Evolutionary conservation across 2,888 invertebrate genomes (phyloP), one percentile per base, ranked within the genome.

Genomic region (Luperina testacea): DNA sequence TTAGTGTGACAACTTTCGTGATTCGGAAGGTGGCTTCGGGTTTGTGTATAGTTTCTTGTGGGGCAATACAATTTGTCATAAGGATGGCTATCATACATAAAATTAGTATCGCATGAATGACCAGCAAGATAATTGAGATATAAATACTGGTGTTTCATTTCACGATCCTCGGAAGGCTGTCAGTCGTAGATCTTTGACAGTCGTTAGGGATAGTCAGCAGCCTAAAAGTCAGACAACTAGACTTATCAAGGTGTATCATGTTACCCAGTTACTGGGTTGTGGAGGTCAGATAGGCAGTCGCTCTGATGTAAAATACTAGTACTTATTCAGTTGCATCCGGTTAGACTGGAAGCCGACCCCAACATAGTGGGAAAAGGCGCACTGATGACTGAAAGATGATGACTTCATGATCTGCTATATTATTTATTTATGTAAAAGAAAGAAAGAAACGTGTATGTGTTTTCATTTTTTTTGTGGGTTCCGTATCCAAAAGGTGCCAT

Each of bases 1-100:
- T 83, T 81, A 83, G 82, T 83, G 83, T 83, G 82, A 85, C 78
- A 69, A 72, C 53, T 84, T 87, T 84, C 53, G 5, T 80, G 59
- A 80, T 72, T 72, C 32, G 63, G 72, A 70, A 68, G 68, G 77
- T 83, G 53, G 3, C 51, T 11, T 42, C 0, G 27, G 59, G 24
- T 32, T 83, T 78, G 57, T 82, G 6, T 61, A 15, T 32, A 48
- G 45, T 68, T 64, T 59, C 20, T 75, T 75, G 38, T 82, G 72
- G 27, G 59, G 38, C 61, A 75, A 82, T 70, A 77, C 48, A 80
- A 78, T 38, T 59, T 8, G 20, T 7, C 27, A 15, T 42, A 57
- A 17, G n/a, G 24, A 53, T 15, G 24, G 15, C 20, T 63, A 45
- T 70, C 17, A 7, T 61, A 70, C 9, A 15, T 59, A 13, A 24